A percentile compares a stretch with the other conserved stretches of the same genome.
phyloP scores from a whole-genome alignment of 2,888 invertebrate genomes.

The Drosophila ezoana region DNA sequence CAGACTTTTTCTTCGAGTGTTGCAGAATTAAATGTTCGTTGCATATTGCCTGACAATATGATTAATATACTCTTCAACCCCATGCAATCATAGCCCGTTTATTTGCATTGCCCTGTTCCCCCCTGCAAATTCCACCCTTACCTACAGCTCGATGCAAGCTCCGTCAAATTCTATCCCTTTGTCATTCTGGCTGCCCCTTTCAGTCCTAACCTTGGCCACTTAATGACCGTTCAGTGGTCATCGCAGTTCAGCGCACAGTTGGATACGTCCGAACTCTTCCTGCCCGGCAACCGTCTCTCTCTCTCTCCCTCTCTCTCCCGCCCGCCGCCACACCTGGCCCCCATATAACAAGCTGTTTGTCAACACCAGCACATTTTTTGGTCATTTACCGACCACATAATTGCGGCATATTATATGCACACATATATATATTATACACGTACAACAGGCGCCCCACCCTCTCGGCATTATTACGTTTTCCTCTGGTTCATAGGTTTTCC shows the following conservation, averaged over 20 bases:
- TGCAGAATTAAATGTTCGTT: not conserved
- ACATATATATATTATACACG: constrained; percentile 7
- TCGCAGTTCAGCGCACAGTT: constrained; percentile 34
- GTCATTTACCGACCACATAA: constrained; percentile 82
- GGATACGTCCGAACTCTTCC: constrained; percentile 19
- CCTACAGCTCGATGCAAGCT: not conserved
- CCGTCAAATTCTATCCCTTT: constrained; percentile 27
- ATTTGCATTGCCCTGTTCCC: not conserved
- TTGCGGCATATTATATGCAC: constrained; percentile 78
- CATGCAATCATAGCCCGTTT: constrained; percentile 7
- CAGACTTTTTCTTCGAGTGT: not conserved
- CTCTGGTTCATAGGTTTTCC: constrained; percentile 72
- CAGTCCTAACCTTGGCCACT: constrained; percentile 63
- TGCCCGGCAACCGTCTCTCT: not conserved
- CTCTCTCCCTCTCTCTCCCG: not conserved
- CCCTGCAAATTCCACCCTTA: not conserved
- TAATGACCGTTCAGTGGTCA: constrained; percentile 80
- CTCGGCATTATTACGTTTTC: constrained; percentile 71
- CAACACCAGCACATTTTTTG: constrained; percentile 82
- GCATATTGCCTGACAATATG: not conserved
- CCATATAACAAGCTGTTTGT: constrained; percentile 76
- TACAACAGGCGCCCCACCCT: constrained; percentile 5
- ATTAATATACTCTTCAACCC: not conserved
- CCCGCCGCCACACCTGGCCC: not conserved
- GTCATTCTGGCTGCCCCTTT: constrained; percentile 6